Evolutionary conservation across 1,140 invertebrate genomes (phyloP).

Genomic region (Papilio polytes): DNA sequence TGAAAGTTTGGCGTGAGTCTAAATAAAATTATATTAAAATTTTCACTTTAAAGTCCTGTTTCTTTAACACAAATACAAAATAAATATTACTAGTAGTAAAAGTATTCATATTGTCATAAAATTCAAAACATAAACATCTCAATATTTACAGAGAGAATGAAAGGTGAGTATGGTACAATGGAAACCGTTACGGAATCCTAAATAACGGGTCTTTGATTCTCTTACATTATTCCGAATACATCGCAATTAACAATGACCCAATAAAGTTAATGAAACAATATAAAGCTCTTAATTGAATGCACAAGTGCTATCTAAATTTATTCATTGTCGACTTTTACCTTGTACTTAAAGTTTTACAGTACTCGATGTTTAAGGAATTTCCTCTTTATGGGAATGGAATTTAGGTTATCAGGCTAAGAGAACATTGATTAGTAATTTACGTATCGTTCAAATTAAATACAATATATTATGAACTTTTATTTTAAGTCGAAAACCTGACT

Average conservation of each 20-base stretch:
- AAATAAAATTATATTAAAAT: too few species aligned
- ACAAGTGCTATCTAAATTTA: constrained; percentile 15
- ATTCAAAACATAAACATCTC: too few species aligned
- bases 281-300: not conserved
- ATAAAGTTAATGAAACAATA: constrained; percentile 9
- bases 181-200: not conserved
- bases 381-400: not conserved
- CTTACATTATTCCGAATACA: not conserved
- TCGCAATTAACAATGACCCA: constrained; percentile 17
- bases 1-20: too few species aligned
- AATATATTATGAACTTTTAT: not conserved
- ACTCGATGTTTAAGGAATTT: not conserved
- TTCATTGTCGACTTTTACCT: not conserved
- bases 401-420: not conserved
- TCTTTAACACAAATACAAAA: too few species aligned
- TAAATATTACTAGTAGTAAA: too few species aligned
- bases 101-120: too few species aligned
- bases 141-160: not conserved
- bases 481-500: too few species aligned
- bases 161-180: not conserved
- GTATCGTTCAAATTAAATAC: not conserved
- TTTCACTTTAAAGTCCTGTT: too few species aligned
- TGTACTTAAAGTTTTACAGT: not conserved
- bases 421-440: not conserved
- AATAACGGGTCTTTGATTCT: constrained; percentile 6